These are phyloP conservation scores for Ctenoplectra terminalis DNA, from an alignment of 1,140 invertebrate genomes.

Conservation along the genomic window DNA sequence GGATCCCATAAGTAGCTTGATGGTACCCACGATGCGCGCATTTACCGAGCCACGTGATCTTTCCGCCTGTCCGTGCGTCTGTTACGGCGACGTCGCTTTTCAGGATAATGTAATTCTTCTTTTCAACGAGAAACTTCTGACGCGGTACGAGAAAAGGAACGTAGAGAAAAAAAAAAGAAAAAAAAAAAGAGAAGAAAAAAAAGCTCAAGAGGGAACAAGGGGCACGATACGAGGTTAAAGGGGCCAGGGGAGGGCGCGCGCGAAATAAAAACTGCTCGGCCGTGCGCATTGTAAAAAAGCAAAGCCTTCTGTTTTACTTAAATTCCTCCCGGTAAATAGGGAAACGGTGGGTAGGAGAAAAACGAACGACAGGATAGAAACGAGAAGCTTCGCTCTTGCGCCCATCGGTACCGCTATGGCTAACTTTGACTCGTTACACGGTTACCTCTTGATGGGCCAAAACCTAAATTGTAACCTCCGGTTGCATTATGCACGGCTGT, in stretches of 20 bases:
- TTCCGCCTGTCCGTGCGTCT: neutral
- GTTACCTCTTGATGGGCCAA: constrained; percentile 42
- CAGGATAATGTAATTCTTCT: neutral
- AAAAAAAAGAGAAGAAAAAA: too few relatives aligned
- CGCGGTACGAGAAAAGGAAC: too few relatives aligned
- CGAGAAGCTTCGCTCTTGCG: constrained; percentile 21
- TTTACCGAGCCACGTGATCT: constrained; percentile 8
- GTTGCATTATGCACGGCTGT: neutral
- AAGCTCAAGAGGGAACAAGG: too few relatives aligned
- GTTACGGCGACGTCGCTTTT: neutral
- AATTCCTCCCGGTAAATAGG: constrained; percentile 29
- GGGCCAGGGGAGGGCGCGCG: neutral
- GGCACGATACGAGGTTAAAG: neutral
- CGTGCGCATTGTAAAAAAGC: constrained; percentile 18
- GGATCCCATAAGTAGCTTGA: constrained; percentile 1
- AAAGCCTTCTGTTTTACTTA: constrained; percentile 25
- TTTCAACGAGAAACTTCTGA: neutral
- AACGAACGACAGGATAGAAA: constrained; percentile 17
- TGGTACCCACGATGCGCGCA: neutral
- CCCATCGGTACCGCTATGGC: neutral
- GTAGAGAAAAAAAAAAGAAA: too few relatives aligned
- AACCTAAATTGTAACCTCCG: constrained; percentile 34
- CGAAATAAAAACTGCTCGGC: constrained; percentile 29
- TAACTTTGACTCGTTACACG: constrained; percentile 29
- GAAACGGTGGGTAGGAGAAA: too few relatives aligned